Conservation (phyloP, 1,140 invertebrate species). For the Caenorhabditis remanei region DNA sequence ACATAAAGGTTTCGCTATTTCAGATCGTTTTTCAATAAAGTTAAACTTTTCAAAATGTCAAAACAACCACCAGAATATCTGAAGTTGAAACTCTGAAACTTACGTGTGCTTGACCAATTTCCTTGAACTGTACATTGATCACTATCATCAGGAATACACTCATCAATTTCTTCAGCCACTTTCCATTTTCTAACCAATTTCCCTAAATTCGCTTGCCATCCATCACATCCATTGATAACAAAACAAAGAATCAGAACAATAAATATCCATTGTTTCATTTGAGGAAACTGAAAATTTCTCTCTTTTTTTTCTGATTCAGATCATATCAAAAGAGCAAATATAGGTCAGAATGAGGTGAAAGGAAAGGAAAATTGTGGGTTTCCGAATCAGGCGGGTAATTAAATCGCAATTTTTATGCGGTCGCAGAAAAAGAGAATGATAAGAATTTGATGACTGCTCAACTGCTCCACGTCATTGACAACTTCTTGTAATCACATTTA, state of each 20-base stretch:
- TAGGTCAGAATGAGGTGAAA: not conserved
- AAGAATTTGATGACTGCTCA: constrained; percentile 32
- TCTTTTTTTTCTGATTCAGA: not conserved
- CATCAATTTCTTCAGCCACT: not conserved
- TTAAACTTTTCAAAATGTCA: no score
- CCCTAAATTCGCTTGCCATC: not conserved
- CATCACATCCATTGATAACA: constrained; percentile 12
- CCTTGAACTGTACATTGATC: constrained; percentile 44
- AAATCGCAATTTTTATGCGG: constrained; percentile 26
- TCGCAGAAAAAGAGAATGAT: constrained; percentile 23
- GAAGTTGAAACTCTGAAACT: not conserved
- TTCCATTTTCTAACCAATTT: constrained; percentile 35
- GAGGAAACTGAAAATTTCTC: not conserved
- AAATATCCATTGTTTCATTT: not conserved
- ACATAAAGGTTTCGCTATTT: no score
- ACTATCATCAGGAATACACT: constrained; percentile 20
- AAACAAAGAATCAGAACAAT: not conserved
- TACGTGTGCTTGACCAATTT: constrained; percentile 24
- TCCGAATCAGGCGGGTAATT: constrained; percentile 44
- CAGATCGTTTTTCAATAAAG: no score
- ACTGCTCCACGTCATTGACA: constrained; percentile 1
- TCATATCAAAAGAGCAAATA: constrained; percentile 19
- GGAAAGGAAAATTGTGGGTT: not conserved
- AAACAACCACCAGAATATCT: no score
- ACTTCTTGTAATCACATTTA: constrained; percentile 39